Evolutionary conservation across 2,113 vertebrate species (phyloP).

Genomic region (Sialia sialis): DNA sequence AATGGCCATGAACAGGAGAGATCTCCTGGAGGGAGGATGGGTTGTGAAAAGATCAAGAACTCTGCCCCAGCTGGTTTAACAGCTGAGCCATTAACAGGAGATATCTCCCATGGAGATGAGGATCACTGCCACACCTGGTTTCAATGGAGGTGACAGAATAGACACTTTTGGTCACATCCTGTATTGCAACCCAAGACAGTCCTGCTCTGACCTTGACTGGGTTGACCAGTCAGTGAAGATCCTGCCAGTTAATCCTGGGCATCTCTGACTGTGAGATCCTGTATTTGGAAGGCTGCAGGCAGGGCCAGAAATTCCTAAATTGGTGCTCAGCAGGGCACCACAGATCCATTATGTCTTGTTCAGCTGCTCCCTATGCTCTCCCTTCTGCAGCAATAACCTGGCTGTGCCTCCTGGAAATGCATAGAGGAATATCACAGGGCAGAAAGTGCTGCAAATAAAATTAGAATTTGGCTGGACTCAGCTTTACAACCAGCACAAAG

Average conservation of each 20-base stretch:
- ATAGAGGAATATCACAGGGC: neutral
- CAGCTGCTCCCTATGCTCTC: neutral
- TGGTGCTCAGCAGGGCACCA: neutral
- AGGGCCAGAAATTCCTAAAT: neutral
- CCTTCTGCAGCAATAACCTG: neutral
- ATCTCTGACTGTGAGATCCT: neutral
- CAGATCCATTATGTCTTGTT: neutral
- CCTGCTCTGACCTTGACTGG: neutral
- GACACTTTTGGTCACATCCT: too few relatives aligned
- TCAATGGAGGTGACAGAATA: too few relatives aligned
- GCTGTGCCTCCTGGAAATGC: neutral
- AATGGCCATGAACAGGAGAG: too few relatives aligned
- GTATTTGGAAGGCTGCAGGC: neutral
- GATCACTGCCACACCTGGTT: too few relatives aligned
- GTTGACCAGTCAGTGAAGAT: neutral
- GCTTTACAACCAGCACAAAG: neutral
- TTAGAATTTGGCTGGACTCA: neutral
- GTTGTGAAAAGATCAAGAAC: too few relatives aligned
- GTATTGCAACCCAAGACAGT: too few relatives aligned
- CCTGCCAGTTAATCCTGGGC: conserved; percentile 6
- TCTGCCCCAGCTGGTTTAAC: too few relatives aligned
- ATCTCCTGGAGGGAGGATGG: too few relatives aligned
- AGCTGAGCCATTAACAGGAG: too few relatives aligned
- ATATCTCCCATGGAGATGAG: too few relatives aligned
- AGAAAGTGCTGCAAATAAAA: neutral